phyloP scores from a whole-genome alignment of 1,140 invertebrate genomes.

The Papilio polytes region DNA sequence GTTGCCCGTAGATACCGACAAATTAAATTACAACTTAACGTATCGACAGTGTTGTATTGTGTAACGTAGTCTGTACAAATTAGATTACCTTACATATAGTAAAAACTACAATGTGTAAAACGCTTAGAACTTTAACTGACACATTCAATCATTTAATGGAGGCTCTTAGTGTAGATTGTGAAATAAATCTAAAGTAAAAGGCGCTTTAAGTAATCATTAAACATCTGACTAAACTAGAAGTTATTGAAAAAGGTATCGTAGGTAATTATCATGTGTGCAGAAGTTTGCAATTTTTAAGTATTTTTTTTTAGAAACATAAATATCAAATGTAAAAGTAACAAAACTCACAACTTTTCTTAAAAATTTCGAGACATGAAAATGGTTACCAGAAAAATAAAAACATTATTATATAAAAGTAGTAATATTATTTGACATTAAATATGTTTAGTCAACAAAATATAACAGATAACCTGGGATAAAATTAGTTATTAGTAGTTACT shows the following conservation, averaged over 20 bases:
- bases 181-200: too few species aligned
- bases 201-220: too few species aligned
- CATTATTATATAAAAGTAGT: neutral
- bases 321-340: neutral
- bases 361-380: neutral
- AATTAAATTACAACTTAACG: constrained; percentile 1
- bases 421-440: neutral
- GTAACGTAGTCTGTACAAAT: neutral
- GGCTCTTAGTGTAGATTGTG: too few species aligned
- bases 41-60: constrained; percentile 6
- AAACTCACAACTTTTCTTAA: neutral
- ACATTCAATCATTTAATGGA: neutral
- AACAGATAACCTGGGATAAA: neutral
- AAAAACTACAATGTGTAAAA: neutral
- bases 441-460: neutral
- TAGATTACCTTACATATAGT: neutral
- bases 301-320: neutral
- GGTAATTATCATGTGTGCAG: too few species aligned
- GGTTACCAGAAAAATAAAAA: constrained; percentile 21
- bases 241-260: too few species aligned
- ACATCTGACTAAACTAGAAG: too few species aligned
- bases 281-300: too few species aligned
- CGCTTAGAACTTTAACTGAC: neutral
- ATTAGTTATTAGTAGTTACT: neutral
- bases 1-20: neutral